Conservation (phyloP, 2,888 invertebrate genomes). For the Ormyrus nitidulus region DNA sequence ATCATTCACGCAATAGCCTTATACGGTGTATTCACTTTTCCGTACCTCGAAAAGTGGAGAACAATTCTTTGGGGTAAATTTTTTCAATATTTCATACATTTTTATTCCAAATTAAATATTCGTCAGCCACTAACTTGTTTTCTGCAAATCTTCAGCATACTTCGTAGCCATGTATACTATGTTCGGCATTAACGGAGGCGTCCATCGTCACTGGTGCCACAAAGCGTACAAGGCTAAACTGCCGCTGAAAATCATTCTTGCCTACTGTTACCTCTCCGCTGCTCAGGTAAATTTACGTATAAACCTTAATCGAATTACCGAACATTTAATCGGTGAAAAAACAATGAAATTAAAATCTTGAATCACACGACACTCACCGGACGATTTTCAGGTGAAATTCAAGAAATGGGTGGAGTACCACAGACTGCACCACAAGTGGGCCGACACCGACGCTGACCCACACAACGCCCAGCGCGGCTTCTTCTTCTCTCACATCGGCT, state of each 20-base stretch:
- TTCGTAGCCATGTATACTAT: slow-evolving; percentile 35
- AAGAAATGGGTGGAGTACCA: slow-evolving; percentile 85
- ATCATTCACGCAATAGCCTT: slow-evolving; percentile 23
- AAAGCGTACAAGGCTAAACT: slow-evolving; percentile 58
- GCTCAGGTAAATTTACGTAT: slow-evolving; percentile 57
- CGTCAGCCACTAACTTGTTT: neutral
- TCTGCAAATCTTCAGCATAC: slow-evolving; percentile 1
- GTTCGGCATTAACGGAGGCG: slow-evolving; percentile 54
- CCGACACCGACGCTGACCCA: slow-evolving; percentile 86
- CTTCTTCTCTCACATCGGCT: slow-evolving; percentile 92
- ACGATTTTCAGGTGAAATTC: slow-evolving; percentile 25
- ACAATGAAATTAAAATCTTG: neutral
- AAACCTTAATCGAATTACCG: neutral
- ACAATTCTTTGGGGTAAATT: slow-evolving; percentile 38
- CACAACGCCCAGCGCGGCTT: slow-evolving; percentile 89
- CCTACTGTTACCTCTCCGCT: slow-evolving; percentile 56
- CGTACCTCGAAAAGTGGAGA: slow-evolving; percentile 31
- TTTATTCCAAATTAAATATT: neutral
- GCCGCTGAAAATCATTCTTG: slow-evolving; percentile 51
- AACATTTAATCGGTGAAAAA: neutral
- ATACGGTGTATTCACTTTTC: slow-evolving; percentile 38
- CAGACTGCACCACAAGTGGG: slow-evolving; percentile 88
- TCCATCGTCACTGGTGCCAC: slow-evolving; percentile 61
- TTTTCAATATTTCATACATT: neutral
- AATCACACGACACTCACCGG: neutral